Percentiles rank a stretch among this genome's conserved stretches.
Evolutionary conservation across 2,797 vertebrate genomes (phyloP).

Genomic region (Poecilia picta): DNA sequence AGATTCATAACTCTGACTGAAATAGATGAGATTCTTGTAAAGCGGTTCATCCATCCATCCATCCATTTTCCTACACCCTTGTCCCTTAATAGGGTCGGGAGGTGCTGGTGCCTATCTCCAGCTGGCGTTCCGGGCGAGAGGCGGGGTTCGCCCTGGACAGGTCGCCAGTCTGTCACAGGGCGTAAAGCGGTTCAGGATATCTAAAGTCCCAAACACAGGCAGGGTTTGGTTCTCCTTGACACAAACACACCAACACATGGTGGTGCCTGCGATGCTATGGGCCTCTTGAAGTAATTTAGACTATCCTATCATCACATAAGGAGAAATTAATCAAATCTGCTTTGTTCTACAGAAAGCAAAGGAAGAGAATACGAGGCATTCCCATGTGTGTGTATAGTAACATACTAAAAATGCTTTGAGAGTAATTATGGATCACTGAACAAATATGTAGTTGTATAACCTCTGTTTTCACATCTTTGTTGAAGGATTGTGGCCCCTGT

Average conservation of each 20-base stretch:
- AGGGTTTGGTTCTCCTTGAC: constrained; percentile 11
- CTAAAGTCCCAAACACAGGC: constrained; percentile 25
- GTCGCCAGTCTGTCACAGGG: too few species aligned
- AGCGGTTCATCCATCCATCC: too few species aligned
- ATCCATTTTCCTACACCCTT: too few species aligned
- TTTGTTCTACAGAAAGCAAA: not conserved
- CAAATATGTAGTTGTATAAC: not conserved
- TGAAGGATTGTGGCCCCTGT: not conserved
- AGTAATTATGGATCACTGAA: too few species aligned
- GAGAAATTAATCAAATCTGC: not conserved
- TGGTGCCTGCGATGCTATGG: not conserved
- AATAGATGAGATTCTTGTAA: constrained; percentile 37
- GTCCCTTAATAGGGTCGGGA: too few species aligned
- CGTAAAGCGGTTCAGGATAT: constrained; percentile 18
- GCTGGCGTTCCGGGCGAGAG: too few species aligned
- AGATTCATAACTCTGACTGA: constrained; percentile 53
- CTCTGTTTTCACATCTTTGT: not conserved
- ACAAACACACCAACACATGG: constrained; percentile 1
- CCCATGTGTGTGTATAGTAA: not conserved
- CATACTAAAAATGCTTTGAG: not conserved
- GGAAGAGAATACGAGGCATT: not conserved
- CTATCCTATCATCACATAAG: too few species aligned
- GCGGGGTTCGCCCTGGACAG: too few species aligned
- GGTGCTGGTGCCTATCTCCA: too few species aligned
- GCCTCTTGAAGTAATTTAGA: too few species aligned